Evolutionary conservation across 2,888 invertebrate species (phyloP), one percentile per base, ranked within the genome.

Genomic region (Morpho helenor): DNA sequence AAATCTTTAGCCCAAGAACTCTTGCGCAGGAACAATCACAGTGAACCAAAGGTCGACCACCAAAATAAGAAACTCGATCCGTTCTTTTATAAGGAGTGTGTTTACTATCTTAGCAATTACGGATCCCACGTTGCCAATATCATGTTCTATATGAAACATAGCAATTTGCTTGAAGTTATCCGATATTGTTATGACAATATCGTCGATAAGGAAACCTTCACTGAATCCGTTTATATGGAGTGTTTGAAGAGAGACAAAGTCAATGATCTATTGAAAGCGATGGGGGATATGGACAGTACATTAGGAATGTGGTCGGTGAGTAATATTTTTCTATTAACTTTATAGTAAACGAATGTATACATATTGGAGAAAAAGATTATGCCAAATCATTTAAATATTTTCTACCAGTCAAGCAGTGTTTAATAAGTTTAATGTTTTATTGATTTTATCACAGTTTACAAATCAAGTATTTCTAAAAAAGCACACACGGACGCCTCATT

Each of bases 41-140:
- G 55, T 0, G 87, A 89, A 65, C 73, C 78, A 0, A 91, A 89
- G 73, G 53, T 74, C 0, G 84, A 87, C 49, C 69, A 82, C 43
- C 75, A 76, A 16, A 72, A 72, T 10, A 85, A 83, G 66, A 80
- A 79, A 66, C 73, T 93, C 0, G 92, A 93, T 60, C 91, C 92
- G 0, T 89, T 92, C 65, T 92, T 93, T 66, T 94, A 94, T 69
- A 93, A 94, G 61, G 97, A 98, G 82, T 96, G 96, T 69, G 80
- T 96, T 2, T 96, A 94, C 77, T 98, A 98, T 79, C 86, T 98
- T 3, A 91, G 92, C 3, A 94, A 93, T 60, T 98, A 97, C 72
- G 97, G 97, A 0, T 95, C 94, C 3, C 94, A 94, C 71, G 86
- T 92, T 0, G 94, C 94, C 8, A 92, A 96, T 56, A 91, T 97